A percentile compares a stretch with the other conserved stretches of the same genome.
Conservation (phyloP, 2,113 vertebrate genomes). For the Lagopus muta region DNA sequence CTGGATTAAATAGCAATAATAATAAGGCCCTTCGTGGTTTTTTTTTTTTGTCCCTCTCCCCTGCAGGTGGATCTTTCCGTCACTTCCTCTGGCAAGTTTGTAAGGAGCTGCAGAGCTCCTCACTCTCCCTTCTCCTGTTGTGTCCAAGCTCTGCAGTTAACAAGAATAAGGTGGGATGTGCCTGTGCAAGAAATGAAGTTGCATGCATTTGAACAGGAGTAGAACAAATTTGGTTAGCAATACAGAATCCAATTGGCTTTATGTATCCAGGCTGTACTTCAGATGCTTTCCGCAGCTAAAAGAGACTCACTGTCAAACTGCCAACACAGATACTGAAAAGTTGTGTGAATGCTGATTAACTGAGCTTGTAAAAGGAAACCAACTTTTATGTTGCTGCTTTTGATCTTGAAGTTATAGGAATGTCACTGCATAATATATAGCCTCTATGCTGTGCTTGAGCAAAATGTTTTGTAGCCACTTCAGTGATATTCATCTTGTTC, state of each 20-base stretch:
- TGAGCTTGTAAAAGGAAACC: neutral
- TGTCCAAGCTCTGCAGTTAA: constrained; percentile 96
- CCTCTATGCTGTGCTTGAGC: neutral
- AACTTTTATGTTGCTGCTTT: rapidly evolving
- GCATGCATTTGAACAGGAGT: neutral
- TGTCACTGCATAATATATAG: rapidly evolving
- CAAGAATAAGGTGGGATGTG: constrained; percentile 90
- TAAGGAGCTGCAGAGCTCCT: constrained; percentile 96
- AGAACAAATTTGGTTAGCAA: no score
- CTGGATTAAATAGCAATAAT: neutral
- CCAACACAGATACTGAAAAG: neutral
- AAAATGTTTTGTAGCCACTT: rapidly evolving
- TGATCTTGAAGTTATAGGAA: neutral
- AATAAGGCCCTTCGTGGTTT: no score
- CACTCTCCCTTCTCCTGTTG: constrained; percentile 90
- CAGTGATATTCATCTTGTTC: rapidly evolving
- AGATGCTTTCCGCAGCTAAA: neutral
- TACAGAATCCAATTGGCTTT: neutral
- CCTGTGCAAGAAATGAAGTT: neutral
- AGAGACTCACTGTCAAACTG: neutral
- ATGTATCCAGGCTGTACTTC: neutral
- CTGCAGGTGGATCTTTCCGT: constrained; percentile 94
- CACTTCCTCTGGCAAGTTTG: constrained; percentile 99
- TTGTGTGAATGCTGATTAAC: neutral
- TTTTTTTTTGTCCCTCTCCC: neutral